phyloP scores from a whole-genome alignment of 2,888 invertebrate genomes.

The Dioctria rufipes region DNA sequence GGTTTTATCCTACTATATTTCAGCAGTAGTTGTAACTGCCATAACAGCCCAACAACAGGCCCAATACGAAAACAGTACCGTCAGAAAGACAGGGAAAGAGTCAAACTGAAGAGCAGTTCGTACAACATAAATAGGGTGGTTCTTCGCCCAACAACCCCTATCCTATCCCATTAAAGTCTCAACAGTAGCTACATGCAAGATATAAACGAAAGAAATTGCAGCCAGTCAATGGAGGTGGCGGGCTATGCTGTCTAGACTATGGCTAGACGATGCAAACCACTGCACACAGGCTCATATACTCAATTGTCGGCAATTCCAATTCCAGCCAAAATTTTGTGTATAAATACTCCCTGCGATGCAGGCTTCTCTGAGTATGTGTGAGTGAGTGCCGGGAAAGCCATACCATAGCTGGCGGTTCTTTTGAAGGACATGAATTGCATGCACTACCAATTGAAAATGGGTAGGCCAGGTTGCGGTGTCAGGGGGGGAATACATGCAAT shows the following conservation, averaged over 20 bases:
- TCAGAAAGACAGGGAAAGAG: constrained; percentile 41
- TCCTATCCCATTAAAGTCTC: constrained; percentile 11
- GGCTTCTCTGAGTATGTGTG: constrained; percentile 25
- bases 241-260: constrained; percentile 63
- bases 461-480: not conserved
- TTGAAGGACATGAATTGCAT: constrained; percentile 37
- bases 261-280: constrained; percentile 63
- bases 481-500: constrained; percentile 20
- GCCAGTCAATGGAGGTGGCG: constrained; percentile 54
- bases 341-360: constrained; percentile 24
- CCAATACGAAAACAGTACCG: constrained; percentile 22
- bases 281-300: constrained; percentile 60
- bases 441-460: constrained; percentile 9
- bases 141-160: not conserved
- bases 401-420: not conserved
- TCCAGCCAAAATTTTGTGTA: constrained; percentile 53
- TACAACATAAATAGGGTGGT: constrained; percentile 21
- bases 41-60: not conserved
- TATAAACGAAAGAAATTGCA: constrained; percentile 43
- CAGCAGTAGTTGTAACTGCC: constrained; percentile 24
- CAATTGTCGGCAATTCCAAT: constrained; percentile 61
- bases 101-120: constrained; percentile 16
- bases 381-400: constrained; percentile 5
- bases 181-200: constrained; percentile 28
- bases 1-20: constrained; percentile 4